Conservation (phyloP, 1,140 invertebrate genomes). For the Macrotrachela quadricornifera region DNA sequence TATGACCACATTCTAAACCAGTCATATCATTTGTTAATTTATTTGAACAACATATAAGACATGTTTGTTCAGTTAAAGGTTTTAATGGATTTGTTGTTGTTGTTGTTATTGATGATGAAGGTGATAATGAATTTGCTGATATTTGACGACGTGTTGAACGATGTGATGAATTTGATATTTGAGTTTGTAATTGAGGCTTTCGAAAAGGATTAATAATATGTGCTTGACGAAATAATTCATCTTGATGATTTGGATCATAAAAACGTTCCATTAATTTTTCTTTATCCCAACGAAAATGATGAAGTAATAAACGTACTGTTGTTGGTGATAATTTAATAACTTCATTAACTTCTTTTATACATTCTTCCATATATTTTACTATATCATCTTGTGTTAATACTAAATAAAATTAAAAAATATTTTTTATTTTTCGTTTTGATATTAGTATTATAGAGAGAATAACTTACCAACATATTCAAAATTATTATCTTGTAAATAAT, state of each 20-base stretch:
- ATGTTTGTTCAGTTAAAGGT: not conserved
- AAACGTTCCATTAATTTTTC: conserved; percentile 86
- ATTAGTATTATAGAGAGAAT: too few species aligned
- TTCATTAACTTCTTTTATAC: conserved; percentile 56
- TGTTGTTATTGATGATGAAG: too few species aligned
- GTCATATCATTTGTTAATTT: conserved; percentile 58
- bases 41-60: conserved; percentile 14
- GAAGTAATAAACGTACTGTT: conserved; percentile 68
- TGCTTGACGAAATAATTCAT: conserved; percentile 67
- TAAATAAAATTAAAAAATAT: too few species aligned
- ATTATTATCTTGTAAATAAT: not conserved
- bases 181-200: too few species aligned
- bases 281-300: conserved; percentile 97
- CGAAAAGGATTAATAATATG: conserved; percentile 72
- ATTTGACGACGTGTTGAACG: too few species aligned
- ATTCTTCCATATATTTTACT: conserved; percentile 85
- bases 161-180: too few species aligned
- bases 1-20: conserved; percentile 80
- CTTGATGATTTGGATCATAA: conserved; percentile 60
- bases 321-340: conserved; percentile 18
- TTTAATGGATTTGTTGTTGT: conserved; percentile 29
- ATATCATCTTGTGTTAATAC: conserved; percentile 83
- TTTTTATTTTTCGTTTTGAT: too few species aligned
- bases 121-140: too few species aligned
- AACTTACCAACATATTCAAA: too few species aligned